Evolutionary conservation across 2,113 vertebrate species (phyloP), one percentile per base, ranked within the genome.

Genomic region (Gymnarchus niloticus): DNA sequence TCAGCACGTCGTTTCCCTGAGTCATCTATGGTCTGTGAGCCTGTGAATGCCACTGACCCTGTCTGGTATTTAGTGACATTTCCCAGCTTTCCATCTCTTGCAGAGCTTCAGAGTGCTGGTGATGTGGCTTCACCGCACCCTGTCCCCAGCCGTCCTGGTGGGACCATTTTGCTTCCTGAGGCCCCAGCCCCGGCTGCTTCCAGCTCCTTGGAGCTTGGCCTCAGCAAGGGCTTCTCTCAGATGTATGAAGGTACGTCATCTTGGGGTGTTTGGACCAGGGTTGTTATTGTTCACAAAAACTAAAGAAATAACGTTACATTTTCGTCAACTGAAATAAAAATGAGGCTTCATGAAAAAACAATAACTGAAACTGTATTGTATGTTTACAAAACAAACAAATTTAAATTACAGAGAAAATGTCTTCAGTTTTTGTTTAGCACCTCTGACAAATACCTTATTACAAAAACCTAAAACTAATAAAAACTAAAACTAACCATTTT

Each of bases 231-330:
- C 65, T 83, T 23, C 6, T 12, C 88, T 21, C 91, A 91, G 12
- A 59, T 77, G 86, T 92, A 86, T 85, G 90, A 89, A 95, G 95
- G 97, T 98, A 91, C 2, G 44, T 17, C 33, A 21, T 8, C 1
- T 6, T 8, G 49, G 23, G 10, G 44, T 52, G 51, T 9, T 33
- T 6, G 57, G 57, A n/a, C 3, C 6, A 61, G 57, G 3, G 7
- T 10, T 5, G 6, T 7, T 61, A 23, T 61, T 7, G 6, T 61
- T 61, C 52, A n/a, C n/a, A n/a, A n/a, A n/a, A n/a, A n/a, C n/a
- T n/a, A n/a, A n/a, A n/a, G n/a, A n/a, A n/a, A n/a, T n/a, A n/a
- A n/a, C n/a, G n/a, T n/a, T n/a, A n/a, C n/a, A n/a, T n/a, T n/a
- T n/a, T n/a, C n/a, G n/a, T n/a, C n/a, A n/a, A n/a, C n/a, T n/a